Evolutionary conservation across 2,888 invertebrate genomes (phyloP).

Genomic region (Xanthorhoe spadicearia): DNA sequence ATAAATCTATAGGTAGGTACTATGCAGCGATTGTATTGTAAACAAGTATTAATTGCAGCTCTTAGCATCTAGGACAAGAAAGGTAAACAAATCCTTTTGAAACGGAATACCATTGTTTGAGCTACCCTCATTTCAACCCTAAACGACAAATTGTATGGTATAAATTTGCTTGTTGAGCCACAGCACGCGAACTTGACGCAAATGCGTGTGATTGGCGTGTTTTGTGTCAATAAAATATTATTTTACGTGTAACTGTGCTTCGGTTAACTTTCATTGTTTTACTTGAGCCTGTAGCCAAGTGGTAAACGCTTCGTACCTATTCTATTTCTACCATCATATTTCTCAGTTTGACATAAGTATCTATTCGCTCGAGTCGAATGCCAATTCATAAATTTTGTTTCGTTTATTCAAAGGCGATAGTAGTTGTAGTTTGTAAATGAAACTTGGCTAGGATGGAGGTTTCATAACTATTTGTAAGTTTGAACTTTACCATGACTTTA

Average conservation of each 20-base stretch:
- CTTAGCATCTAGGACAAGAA: neutral
- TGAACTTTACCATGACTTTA: slow-evolving; percentile 4
- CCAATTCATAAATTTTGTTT: no score
- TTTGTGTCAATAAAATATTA: slow-evolving; percentile 27
- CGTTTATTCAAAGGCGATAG: no score
- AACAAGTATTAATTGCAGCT: neutral
- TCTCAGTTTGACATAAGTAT: no score
- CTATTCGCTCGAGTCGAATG: no score
- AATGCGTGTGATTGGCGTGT: slow-evolving; percentile 34
- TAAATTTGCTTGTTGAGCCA: slow-evolving; percentile 8
- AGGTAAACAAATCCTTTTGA: neutral
- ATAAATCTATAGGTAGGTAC: neutral
- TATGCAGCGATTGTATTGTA: neutral
- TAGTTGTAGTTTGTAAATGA: no score
- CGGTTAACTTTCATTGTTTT: slow-evolving; percentile 31
- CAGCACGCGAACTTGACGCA: slow-evolving; percentile 30
- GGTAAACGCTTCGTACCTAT: slow-evolving; percentile 9
- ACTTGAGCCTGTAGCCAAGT: slow-evolving; percentile 5
- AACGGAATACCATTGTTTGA: no score
- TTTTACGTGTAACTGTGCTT: slow-evolving; percentile 28
- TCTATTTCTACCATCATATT: no score
- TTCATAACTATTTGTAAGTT: slow-evolving; percentile 7
- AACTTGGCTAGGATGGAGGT: no score
- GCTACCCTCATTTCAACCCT: neutral
- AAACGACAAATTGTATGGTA: neutral